phyloP scores from a whole-genome alignment of 2,888 invertebrate genomes.

The Spilosoma lubricipeda region DNA sequence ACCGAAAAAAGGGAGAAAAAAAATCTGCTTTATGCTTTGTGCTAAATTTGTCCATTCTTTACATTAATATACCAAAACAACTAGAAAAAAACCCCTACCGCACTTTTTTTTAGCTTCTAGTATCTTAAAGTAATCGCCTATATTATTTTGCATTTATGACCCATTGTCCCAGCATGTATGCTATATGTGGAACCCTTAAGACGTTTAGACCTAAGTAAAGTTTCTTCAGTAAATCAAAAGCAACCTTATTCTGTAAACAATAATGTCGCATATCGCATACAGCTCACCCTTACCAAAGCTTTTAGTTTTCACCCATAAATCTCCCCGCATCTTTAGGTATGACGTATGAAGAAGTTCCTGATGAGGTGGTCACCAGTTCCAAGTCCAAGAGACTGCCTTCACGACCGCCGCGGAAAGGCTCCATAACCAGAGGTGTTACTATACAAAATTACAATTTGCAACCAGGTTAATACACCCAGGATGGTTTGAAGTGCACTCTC shows the following conservation, averaged over 20 bases:
- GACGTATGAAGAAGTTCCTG: slow-evolving; percentile 93
- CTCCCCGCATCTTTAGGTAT: slow-evolving; percentile 86
- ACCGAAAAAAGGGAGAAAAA: neutral
- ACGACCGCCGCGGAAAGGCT: slow-evolving; percentile 91
- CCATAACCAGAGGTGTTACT: slow-evolving; percentile 87
- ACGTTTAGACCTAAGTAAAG: neutral
- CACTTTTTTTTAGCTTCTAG: slow-evolving; percentile 30
- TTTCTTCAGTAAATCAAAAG: neutral
- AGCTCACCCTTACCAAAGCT: slow-evolving; percentile 31
- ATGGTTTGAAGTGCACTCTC: neutral
- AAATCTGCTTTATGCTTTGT: neutral
- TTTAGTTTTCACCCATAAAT: slow-evolving; percentile 46
- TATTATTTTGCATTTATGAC: slow-evolving; percentile 30
- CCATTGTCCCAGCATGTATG: slow-evolving; percentile 31
- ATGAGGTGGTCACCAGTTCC: slow-evolving; percentile 69
- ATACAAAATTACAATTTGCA: slow-evolving; percentile 77
- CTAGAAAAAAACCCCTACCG: slow-evolving; percentile 23
- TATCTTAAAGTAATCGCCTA: slow-evolving; percentile 20
- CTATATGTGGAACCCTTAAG: slow-evolving; percentile 25
- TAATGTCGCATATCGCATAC: slow-evolving; percentile 30
- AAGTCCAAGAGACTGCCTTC: slow-evolving; percentile 87
- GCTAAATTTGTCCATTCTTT: neutral
- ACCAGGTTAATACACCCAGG: slow-evolving; percentile 64
- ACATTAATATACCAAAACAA: neutral
- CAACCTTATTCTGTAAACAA: neutral